Evolutionary conservation across 2,113 vertebrate genomes (phyloP).

Genomic region (Labeo catla): DNA sequence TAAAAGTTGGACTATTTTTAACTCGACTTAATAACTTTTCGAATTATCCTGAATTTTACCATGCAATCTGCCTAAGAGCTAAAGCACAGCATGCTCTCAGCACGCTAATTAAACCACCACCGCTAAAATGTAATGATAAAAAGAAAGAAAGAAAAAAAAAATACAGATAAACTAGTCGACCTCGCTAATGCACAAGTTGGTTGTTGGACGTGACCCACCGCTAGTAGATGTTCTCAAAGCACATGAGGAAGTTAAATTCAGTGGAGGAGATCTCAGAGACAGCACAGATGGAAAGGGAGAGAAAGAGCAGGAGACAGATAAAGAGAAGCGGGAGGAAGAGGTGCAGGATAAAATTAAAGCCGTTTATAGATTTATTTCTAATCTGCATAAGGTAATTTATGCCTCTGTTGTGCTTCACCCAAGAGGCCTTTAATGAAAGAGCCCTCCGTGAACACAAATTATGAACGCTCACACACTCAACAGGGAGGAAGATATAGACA

Average conservation of each 20-base stretch:
- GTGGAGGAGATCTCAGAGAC: not conserved
- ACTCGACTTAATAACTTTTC: slow-evolving; percentile 11
- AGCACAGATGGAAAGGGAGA: slow-evolving; percentile 52
- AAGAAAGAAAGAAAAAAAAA: not conserved
- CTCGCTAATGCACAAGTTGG: slow-evolving; percentile 1
- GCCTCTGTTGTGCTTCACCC: slow-evolving; percentile 70
- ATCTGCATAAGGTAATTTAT: slow-evolving; percentile 78
- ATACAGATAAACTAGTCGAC: not conserved
- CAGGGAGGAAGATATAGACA: not conserved
- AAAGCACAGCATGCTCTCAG: not conserved
- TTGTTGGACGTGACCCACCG: not conserved
- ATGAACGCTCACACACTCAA: slow-evolving; percentile 49
- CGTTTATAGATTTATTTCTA: slow-evolving; percentile 73
- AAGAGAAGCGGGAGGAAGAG: slow-evolving; percentile 50
- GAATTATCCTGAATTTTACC: not conserved
- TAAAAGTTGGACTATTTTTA: not conserved
- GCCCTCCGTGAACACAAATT: slow-evolving; percentile 75
- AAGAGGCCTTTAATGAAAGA: slow-evolving; percentile 75
- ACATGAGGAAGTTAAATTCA: slow-evolving; percentile 4
- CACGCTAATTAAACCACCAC: slow-evolving; percentile 2
- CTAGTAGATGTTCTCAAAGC: not conserved
- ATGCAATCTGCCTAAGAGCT: slow-evolving; percentile 3
- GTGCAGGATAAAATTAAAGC: slow-evolving; percentile 53
- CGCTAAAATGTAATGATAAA: not conserved
- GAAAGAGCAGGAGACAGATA: slow-evolving; percentile 41